Evolutionary conservation across 2,113 vertebrate genomes (phyloP).

Genomic region (Thymallus thymallus): DNA sequence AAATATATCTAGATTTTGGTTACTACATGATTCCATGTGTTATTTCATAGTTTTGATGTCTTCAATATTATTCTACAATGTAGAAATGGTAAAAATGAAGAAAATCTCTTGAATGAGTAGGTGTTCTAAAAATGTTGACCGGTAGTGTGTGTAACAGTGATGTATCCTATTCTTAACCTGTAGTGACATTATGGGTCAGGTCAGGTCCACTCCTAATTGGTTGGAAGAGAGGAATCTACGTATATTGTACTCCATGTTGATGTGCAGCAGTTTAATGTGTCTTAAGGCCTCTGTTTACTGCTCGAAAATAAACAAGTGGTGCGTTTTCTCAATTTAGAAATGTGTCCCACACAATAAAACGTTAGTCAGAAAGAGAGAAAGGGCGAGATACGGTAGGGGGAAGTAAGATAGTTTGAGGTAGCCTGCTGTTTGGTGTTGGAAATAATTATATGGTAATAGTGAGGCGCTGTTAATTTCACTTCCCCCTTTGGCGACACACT

Average conservation of each 20-base stretch:
- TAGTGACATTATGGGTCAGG: constrained; percentile 14
- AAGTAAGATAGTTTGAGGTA: neutral
- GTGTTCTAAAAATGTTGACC: neutral
- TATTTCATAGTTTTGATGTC: too few species aligned
- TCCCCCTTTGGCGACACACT: neutral
- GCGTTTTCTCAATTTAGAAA: neutral
- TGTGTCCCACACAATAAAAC: neutral
- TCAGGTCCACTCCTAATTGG: constrained; percentile 17
- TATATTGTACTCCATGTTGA: neutral
- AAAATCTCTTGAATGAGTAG: neutral
- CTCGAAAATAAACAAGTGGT: neutral
- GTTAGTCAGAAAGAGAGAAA: neutral
- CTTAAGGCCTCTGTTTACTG: too few species aligned
- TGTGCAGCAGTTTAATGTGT: too few species aligned
- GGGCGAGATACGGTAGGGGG: too few species aligned
- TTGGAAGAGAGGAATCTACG: neutral
- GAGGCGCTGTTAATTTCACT: neutral
- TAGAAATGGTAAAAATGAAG: too few species aligned
- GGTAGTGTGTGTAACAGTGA: constrained; percentile 1
- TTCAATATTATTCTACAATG: too few species aligned
- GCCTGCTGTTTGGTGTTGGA: neutral
- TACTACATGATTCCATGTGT: too few species aligned
- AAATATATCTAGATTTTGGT: too few species aligned
- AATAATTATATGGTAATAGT: neutral
- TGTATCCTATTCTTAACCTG: constrained; percentile 15